Evolutionary conservation across 2,797 vertebrate genomes (phyloP).

Genomic region (Emys orbicularis): DNA sequence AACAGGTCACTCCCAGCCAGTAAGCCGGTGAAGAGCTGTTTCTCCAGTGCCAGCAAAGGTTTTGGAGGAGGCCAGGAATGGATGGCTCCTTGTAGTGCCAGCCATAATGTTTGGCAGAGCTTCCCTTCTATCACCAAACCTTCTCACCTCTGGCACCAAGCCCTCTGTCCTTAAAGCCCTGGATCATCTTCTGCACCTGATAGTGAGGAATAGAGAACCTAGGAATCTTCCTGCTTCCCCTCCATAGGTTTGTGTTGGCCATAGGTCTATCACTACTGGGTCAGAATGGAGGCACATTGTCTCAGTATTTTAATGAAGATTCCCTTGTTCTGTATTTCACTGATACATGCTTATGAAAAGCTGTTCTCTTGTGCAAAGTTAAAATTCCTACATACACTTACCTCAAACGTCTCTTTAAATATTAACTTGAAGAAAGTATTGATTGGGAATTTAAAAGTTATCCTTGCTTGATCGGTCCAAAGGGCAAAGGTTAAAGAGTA

Average conservation of each 20-base stretch:
- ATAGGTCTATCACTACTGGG: accelerated
- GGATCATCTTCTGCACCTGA: background rate
- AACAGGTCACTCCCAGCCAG: background rate
- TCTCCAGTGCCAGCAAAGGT: accelerated
- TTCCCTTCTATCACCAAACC: background rate
- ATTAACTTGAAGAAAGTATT: background rate
- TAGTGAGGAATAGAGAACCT: background rate
- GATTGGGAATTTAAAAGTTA: background rate
- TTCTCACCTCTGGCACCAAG: background rate
- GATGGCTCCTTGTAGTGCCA: accelerated
- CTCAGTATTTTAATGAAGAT: accelerated
- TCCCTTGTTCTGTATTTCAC: accelerated
- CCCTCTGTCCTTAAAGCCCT: background rate
- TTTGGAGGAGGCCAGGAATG: accelerated
- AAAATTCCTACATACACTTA: background rate
- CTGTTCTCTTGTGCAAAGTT: accelerated
- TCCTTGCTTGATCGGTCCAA: background rate
- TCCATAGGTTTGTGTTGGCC: accelerated
- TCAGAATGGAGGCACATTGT: background rate
- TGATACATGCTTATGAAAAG: background rate
- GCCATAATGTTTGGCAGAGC: background rate
- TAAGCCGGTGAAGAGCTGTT: background rate
- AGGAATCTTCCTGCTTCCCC: accelerated
- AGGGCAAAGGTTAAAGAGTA: conserved; percentile 24
- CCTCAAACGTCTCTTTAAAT: background rate